Evolutionary conservation across 2,113 vertebrate genomes (phyloP).

Genomic region (Turdus rufiventris): DNA sequence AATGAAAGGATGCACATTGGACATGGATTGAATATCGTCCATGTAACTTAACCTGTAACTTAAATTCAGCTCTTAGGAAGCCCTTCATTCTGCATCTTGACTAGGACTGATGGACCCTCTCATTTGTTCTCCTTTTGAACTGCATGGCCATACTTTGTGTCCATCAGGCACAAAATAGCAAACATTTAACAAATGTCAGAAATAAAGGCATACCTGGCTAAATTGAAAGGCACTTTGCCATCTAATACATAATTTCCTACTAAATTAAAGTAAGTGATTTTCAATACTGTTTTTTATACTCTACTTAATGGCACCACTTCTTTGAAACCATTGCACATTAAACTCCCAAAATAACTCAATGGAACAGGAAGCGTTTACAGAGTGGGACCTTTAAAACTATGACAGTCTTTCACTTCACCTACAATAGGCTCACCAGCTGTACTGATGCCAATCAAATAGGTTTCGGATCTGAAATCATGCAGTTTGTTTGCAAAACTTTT

Average conservation of each 20-base stretch:
- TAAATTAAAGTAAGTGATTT: slow-evolving; percentile 1
- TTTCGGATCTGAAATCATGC: neutral
- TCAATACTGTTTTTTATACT: neutral
- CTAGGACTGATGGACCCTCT: neutral
- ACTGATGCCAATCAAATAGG: neutral
- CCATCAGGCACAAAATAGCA: neutral
- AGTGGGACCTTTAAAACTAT: neutral
- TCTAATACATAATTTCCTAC: neutral
- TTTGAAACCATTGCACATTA: neutral
- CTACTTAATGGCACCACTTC: neutral
- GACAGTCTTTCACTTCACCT: neutral
- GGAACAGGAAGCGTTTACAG: slow-evolving; percentile 1
- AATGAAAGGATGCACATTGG: neutral
- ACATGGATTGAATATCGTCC: neutral
- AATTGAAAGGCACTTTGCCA: neutral
- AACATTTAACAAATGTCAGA: neutral
- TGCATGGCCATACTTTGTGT: neutral
- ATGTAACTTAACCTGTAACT: neutral
- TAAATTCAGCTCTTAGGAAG: neutral
- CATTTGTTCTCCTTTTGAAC: neutral
- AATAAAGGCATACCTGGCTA: neutral
- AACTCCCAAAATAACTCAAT: neutral
- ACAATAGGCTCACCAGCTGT: neutral
- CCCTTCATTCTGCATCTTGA: neutral
- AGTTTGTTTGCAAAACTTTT: neutral